Base-by-base conservation (phyloP, 2,888 invertebrate species). In the Invenusta paracnida region DNA sequence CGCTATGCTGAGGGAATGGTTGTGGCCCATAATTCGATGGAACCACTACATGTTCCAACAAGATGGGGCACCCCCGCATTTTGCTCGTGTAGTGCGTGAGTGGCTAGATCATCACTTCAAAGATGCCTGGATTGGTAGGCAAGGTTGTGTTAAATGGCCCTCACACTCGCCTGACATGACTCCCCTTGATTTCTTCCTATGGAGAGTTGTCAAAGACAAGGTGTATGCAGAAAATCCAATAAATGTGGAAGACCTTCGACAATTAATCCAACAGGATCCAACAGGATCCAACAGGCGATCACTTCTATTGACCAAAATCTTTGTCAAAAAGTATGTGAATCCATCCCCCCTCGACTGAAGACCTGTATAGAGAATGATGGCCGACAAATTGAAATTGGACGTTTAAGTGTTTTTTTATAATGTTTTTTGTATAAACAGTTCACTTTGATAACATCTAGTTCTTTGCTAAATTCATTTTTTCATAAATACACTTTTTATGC, bases 1-100 rank as follows among this genome's bases (percentile, higher is more conserved):
- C 27, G 2, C 85, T 29, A 25, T 86, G 17, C 73, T 84, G 28
- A 30, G 29, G 29, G 82, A 82, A 82, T 82, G 82, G 82, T 30
- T 82, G 30, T 82, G 82, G 82, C 73, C 73, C 73, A 73, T 73
- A 73, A 73, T 73, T 73, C 11, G 27, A 23, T 23, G 73, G 73
- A 73, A 73, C 17, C 11, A 73, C 25, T 73, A 11, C 17, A 73
- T 73, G 25, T 73, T 73, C 73, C 73, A 73, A 73, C 73, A 73
- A 73, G 73, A n/a, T 73, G 73, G 73, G 5, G 73, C 73, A 73
- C 25, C 73, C 73, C 17, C 23, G 73, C 73, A 73, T 73, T 73
- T 73, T 73, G 73, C 73, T 73, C 27, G 73, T 73, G 73, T 73
- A 73, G 73, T 73, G 73, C 73, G 27, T 73, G 73, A 73, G 73